phyloP scores from a whole-genome alignment of 2,797 vertebrate genomes.

The Chelonia mydas region DNA sequence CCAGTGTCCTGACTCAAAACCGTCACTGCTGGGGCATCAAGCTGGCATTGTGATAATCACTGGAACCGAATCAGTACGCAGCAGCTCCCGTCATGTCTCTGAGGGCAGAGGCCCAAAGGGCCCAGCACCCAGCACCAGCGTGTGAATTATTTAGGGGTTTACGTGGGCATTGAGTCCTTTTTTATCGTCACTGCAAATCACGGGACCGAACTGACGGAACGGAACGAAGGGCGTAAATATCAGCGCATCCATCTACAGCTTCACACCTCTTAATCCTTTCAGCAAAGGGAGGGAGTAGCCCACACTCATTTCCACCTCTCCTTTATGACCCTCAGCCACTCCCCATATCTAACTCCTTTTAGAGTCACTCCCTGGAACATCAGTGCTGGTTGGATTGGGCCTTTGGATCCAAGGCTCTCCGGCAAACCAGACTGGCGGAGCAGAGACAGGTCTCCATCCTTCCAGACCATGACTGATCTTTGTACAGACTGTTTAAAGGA shows the following conservation, averaged over 20 bases:
- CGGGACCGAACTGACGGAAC: conserved; percentile 39
- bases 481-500: not conserved
- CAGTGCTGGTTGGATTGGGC: not conserved
- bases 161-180: fast-evolving
- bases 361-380: not conserved
- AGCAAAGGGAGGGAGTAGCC: not conserved
- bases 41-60: not conserved
- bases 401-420: not conserved
- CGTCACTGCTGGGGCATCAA: not conserved
- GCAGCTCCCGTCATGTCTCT: not conserved
- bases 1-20: not conserved
- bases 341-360: not conserved
- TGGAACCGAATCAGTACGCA: conserved; percentile 7
- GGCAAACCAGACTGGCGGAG: not conserved
- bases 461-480: not conserved
- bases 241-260: not conserved
- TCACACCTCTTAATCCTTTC: not conserved
- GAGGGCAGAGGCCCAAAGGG: fast-evolving
- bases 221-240: conserved; percentile 5
- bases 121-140: not conserved
- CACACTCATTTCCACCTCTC: not conserved
- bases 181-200: conserved; percentile 4
- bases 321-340: not conserved
- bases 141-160: not conserved
- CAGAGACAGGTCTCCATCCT: not conserved